These are phyloP conservation scores for Phalacrocorax aristotelis DNA, from an alignment of 2,113 vertebrate genomes.

Conservation along the genomic window DNA sequence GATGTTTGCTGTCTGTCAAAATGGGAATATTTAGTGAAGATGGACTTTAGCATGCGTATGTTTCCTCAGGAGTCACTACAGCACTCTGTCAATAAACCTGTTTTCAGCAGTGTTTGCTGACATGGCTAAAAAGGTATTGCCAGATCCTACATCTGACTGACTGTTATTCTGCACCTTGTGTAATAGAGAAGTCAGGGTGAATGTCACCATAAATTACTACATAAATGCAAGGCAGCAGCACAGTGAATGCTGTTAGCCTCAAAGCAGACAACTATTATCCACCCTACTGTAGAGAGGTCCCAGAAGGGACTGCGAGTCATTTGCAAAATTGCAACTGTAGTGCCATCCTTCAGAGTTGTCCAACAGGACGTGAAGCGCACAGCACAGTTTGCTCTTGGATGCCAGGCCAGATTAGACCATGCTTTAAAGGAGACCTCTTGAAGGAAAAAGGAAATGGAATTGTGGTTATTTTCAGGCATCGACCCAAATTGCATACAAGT, in stretches of 20 bases:
- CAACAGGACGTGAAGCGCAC: not conserved
- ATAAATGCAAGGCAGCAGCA: not conserved
- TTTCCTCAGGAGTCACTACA: not conserved
- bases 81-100: not conserved
- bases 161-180: not conserved
- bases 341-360: not conserved
- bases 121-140: not conserved
- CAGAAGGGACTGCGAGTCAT: not conserved
- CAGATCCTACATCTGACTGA: not conserved
- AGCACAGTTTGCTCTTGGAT: not conserved
- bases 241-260: not conserved
- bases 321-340: not conserved
- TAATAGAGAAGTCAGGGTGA: not conserved
- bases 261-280: not conserved
- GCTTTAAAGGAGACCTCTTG: not conserved
- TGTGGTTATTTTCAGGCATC: not conserved
- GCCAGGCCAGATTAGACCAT: not conserved
- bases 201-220: not conserved
- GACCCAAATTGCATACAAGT: not conserved
- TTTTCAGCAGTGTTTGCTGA: constrained; percentile 12
- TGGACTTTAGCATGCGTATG: not conserved
- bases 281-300: not conserved
- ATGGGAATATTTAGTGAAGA: not conserved
- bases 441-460: not conserved
- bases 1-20: not conserved